Conservation (phyloP, 2,113 vertebrate genomes). For the Balaenoptera acutorostrata region DNA sequence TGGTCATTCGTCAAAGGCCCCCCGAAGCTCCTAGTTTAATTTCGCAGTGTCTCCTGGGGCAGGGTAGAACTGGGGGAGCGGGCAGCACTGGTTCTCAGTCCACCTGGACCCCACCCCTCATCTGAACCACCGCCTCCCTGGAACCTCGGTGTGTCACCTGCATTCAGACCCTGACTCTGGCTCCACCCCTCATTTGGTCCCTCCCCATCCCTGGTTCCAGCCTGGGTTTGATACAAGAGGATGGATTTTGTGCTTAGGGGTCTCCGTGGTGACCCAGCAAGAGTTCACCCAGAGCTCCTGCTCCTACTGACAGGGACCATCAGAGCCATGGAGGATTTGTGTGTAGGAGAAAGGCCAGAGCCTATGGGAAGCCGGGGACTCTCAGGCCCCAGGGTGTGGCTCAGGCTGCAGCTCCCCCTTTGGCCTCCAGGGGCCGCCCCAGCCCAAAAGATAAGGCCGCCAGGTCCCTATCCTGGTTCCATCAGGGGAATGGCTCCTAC, state of each 20-base stretch:
- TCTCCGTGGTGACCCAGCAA: background rate
- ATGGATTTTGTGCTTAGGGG: background rate
- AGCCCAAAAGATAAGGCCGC: background rate
- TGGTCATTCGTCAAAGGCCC: background rate
- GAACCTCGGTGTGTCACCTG: background rate
- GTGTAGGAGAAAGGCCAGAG: background rate
- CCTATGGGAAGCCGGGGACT: background rate
- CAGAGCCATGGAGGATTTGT: background rate
- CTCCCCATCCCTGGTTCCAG: background rate
- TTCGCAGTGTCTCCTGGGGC: background rate
- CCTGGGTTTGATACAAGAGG: background rate
- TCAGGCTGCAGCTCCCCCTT: background rate
- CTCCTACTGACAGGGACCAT: background rate
- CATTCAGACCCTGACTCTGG: rapidly evolving
- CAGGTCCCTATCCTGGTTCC: background rate
- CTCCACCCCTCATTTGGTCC: background rate
- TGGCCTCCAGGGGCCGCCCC: background rate
- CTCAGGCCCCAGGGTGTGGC: background rate
- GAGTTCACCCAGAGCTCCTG: background rate
- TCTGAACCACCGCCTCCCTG: background rate
- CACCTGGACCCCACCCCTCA: background rate
- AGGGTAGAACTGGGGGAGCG: background rate
- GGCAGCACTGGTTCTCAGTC: background rate
- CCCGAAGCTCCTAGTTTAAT: background rate
- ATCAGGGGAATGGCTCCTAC: background rate